Base-by-base conservation (phyloP, 2,113 vertebrate species). In the zebrafish (Danio rerio) region DNA sequence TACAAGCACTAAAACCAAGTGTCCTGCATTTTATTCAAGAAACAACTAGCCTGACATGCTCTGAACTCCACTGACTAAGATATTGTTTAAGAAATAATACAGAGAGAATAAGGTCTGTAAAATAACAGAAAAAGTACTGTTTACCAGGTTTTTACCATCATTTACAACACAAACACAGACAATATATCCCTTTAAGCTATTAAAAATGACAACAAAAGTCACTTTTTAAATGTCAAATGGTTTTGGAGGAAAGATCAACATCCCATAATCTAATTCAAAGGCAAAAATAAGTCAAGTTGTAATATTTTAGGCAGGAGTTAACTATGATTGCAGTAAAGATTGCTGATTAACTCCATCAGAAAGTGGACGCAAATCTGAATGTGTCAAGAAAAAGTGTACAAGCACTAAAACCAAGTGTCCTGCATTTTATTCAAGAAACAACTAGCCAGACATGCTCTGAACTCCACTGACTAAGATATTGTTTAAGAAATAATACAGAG, bases 341-440 rank as follows among this genome's bases (percentile, higher is more conserved):
- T 13, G 55, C 63, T 81, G 55, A 72, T 79, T 81, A 55, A 81
- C 10, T 50, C 2, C 62, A 84, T 73, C 73, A 79, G 75, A 16
- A 20, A 55, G 13, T 73, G 61, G 78, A 83, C 58, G 66, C 43
- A 31, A 9, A n/a, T 12, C 61, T 80, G 68, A 86, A 71, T 66
- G 89, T 89, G 87, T 68, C 13, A 55, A 20, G 16, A 75, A 77
- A 76, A 59, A 42, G 59, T 9, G 59, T 42, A 12, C 21, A 74
- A 9, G 63, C 40, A 20, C 49, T 11, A 73, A 69, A 72, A 4
- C 13, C 45, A 50, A 65, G 42, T 6, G 21, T 70, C 31, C 47
- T 1, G 45, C 43, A 76, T 56, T 76, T 76, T 61, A 62, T 62
- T 76, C 55, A 61, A 49, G 75, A 80, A 79, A 12, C 7, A 63